These are phyloP conservation scores for Meloidogyne chitwoodi DNA, from an alignment of 1,140 invertebrate genomes.

Conservation along the genomic window DNA sequence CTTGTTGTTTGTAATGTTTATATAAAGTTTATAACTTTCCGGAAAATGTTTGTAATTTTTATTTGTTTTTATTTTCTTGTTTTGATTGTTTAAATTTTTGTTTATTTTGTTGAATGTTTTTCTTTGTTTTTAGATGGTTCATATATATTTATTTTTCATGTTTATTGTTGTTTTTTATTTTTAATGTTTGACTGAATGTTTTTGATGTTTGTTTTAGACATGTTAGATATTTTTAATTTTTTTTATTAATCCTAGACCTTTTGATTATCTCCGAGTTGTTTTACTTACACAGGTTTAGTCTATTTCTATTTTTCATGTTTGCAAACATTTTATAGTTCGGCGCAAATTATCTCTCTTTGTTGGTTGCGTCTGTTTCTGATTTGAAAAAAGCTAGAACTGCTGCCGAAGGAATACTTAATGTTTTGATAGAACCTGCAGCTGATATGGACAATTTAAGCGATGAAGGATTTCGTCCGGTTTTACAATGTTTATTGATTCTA, in stretches of 20 bases:
- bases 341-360: constrained; percentile 56
- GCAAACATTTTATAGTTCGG: constrained; percentile 42
- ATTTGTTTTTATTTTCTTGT: too few relatives aligned
- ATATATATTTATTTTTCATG: too few relatives aligned
- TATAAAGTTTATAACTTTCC: background rate
- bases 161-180: too few relatives aligned
- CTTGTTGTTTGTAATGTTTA: too few relatives aligned
- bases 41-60: background rate
- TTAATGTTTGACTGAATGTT: too few relatives aligned
- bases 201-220: too few relatives aligned
- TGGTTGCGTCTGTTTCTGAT: constrained; percentile 55
- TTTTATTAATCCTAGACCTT: constrained; percentile 40
- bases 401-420: constrained; percentile 49
- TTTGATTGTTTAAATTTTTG: too few relatives aligned
- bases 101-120: too few relatives aligned
- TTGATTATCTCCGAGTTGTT: constrained; percentile 51
- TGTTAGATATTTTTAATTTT: too few relatives aligned
- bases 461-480: constrained; percentile 53
- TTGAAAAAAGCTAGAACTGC: constrained; percentile 51
- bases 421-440: constrained; percentile 45
- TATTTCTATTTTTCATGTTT: background rate
- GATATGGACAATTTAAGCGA: constrained; percentile 59
- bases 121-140: too few relatives aligned
- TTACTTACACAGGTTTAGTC: background rate
- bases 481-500: background rate